Evolutionary conservation across 1,140 invertebrate genomes (phyloP).

Genomic region (Procambarus virginalis): DNA sequence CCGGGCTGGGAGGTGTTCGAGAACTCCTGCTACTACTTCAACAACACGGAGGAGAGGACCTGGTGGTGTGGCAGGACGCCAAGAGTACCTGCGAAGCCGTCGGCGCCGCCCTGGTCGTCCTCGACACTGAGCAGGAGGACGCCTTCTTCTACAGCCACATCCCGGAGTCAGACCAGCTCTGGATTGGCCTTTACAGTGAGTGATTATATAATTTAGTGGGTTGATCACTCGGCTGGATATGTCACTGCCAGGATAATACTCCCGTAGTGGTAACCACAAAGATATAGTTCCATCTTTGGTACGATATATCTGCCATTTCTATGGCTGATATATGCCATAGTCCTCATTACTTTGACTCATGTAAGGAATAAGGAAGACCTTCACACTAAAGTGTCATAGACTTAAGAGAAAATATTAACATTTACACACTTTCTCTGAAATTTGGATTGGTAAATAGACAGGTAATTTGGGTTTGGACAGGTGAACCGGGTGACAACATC

Average conservation of each 20-base stretch:
- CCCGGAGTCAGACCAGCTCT: constrained; percentile 10
- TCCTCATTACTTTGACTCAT: no score
- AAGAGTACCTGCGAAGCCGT: constrained; percentile 25
- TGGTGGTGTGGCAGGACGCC: constrained; percentile 43
- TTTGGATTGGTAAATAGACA: neutral
- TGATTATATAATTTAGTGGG: neutral
- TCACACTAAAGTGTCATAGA: no score
- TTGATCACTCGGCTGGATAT: no score
- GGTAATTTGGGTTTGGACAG: neutral
- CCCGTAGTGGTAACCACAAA: no score
- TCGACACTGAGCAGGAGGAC: constrained; percentile 30
- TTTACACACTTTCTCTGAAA: no score
- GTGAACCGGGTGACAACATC: neutral
- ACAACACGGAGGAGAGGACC: constrained; percentile 25
- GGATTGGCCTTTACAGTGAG: constrained; percentile 60
- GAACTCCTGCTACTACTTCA: constrained; percentile 61
- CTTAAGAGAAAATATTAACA: no score
- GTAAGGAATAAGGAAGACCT: no score
- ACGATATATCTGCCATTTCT: no score
- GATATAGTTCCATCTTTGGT: neutral
- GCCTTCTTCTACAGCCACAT: constrained; percentile 23
- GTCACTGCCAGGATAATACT: no score
- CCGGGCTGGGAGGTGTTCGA: constrained; percentile 42
- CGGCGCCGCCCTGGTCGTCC: constrained; percentile 37
- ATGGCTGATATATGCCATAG: no score